These are phyloP conservation scores for Lucilia cuprina DNA, from an alignment of 1,140 invertebrate genomes.

Conservation along the genomic window DNA sequence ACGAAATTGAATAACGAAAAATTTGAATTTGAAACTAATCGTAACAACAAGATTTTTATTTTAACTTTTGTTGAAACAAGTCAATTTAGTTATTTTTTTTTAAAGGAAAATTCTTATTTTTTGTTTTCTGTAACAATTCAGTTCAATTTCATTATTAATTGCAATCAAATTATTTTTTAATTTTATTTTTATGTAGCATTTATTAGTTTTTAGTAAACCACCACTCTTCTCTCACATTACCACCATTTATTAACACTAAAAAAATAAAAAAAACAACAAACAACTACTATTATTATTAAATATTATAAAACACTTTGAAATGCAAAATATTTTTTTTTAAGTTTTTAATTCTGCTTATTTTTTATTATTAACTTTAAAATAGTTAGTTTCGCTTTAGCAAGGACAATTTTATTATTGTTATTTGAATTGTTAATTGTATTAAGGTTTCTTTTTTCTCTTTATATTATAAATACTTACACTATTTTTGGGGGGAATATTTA, in stretches of 20 bases:
- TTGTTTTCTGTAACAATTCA: too few species aligned
- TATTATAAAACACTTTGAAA: neutral
- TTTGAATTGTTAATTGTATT: neutral
- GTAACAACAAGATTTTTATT: too few species aligned
- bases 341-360: too few species aligned
- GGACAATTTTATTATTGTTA: slow-evolving; percentile 13
- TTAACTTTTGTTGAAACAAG: neutral
- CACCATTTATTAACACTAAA: slow-evolving; percentile 8
- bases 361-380: neutral
- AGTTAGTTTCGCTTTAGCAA: too few species aligned
- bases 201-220: slow-evolving; percentile 24
- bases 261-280: slow-evolving; percentile 15
- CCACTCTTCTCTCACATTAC: slow-evolving; percentile 27
- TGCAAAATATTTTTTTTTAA: neutral
- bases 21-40: too few species aligned
- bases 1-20: too few species aligned
- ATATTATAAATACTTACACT: neutral
- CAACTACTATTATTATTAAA: neutral
- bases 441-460: neutral
- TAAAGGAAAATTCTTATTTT: too few species aligned
- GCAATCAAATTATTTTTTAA: slow-evolving; percentile 10
- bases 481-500: neutral
- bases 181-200: slow-evolving; percentile 23
- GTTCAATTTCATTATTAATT: neutral
- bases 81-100: slow-evolving; percentile 4